These are phyloP conservation scores for Orthosia incerta DNA, from an alignment of 2,888 invertebrate species.

Conservation along the genomic window DNA sequence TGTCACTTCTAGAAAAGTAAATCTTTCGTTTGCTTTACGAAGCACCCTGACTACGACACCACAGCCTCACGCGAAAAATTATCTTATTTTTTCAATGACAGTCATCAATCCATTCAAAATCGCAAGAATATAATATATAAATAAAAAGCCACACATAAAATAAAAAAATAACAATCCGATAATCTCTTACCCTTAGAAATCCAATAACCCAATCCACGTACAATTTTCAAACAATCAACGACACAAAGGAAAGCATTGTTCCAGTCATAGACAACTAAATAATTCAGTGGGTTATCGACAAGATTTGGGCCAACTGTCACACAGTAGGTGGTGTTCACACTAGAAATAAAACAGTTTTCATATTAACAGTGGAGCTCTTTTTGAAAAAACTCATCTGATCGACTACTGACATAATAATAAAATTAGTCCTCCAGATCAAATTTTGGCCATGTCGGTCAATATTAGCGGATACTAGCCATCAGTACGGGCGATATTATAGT, in stretches of 20 bases:
- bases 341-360: not conserved
- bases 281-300: slow-evolving; percentile 32
- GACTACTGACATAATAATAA: too few species aligned
- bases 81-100: not conserved
- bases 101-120: not conserved
- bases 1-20: too few species aligned
- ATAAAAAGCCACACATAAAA: too few species aligned
- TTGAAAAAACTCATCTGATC: too few species aligned
- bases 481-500: too few species aligned
- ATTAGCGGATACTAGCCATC: too few species aligned
- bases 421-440: too few species aligned
- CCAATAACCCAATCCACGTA: not conserved
- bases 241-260: slow-evolving; percentile 10
- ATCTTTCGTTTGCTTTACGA: too few species aligned
- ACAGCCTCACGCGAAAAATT: too few species aligned
- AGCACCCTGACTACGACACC: too few species aligned
- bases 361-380: too few species aligned
- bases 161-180: not conserved
- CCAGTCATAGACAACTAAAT: slow-evolving; percentile 21
- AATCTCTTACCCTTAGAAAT: not conserved
- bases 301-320: slow-evolving; percentile 23
- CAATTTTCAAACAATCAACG: slow-evolving; percentile 7
- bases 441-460: too few species aligned
- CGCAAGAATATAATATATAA: not conserved
- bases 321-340: slow-evolving; percentile 14